Conservation (phyloP, 2,113 vertebrate genomes). For the Stegastes partitus region DNA sequence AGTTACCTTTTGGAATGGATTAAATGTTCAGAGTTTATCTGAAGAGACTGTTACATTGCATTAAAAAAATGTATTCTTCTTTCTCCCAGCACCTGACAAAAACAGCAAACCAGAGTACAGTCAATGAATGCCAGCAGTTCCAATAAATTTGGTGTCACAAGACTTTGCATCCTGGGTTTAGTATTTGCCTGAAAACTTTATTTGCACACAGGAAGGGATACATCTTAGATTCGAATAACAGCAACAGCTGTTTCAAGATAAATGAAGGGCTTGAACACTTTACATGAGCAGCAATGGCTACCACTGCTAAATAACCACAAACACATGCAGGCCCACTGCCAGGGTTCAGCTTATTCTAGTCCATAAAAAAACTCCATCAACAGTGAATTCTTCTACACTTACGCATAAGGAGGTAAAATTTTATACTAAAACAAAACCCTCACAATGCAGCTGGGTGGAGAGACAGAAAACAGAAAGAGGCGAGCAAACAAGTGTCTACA, state of each 20-base stretch:
- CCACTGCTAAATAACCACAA: conserved; percentile 1
- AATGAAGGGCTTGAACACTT: conserved; percentile 2
- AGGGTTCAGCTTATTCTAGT: background rate
- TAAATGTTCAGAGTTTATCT: background rate
- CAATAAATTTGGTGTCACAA: background rate
- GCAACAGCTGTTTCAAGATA: conserved; percentile 30
- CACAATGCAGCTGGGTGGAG: background rate
- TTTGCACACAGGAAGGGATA: conserved; percentile 8
- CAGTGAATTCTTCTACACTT: background rate
- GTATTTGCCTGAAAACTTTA: background rate
- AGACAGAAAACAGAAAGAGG: background rate
- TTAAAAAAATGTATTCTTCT: background rate
- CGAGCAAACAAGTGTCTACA: background rate
- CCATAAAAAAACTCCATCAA: background rate
- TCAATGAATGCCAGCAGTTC: background rate
- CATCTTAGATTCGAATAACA: conserved; percentile 15
- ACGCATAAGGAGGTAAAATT: background rate
- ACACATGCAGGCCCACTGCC: background rate
- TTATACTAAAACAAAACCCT: background rate
- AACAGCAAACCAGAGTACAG: background rate
- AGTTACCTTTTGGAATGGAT: background rate
- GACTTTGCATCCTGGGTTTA: background rate
- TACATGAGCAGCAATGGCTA: conserved; percentile 7
- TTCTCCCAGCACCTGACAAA: background rate
- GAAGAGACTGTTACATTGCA: background rate